Evolutionary conservation across 1,140 invertebrate genomes (phyloP).

Genomic region (Diprion similis): DNA sequence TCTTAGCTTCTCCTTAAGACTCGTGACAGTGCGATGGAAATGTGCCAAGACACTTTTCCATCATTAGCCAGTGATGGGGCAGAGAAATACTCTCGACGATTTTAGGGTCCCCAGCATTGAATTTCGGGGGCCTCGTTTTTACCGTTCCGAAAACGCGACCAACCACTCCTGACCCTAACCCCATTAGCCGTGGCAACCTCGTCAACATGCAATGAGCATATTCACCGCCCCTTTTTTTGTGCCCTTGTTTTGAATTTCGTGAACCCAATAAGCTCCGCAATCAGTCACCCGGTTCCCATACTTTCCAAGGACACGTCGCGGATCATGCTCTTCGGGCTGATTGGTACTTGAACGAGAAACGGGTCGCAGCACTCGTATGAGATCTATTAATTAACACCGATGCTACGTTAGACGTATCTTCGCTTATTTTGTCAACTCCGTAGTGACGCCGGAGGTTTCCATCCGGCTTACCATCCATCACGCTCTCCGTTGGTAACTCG

Average conservation of each 20-base stretch:
- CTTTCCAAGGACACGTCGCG: not conserved
- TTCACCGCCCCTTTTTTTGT: not conserved
- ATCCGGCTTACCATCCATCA: not conserved
- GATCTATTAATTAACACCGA: slow-evolving; percentile 5
- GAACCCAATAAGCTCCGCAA: not conserved
- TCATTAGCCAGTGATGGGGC: not conserved
- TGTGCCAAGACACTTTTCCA: not conserved
- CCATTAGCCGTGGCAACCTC: not conserved
- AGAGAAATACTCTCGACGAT: not conserved
- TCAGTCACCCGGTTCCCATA: not conserved
- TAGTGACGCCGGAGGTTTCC: not conserved
- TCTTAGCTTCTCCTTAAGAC: no score
- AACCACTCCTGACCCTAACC: not conserved
- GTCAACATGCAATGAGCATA: not conserved
- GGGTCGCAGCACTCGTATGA: not conserved
- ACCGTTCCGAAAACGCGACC: no score
- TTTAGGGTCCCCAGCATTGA: not conserved
- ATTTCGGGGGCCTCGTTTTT: not conserved
- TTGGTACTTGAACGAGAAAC: not conserved
- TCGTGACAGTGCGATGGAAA: no score
- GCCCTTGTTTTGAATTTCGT: not conserved
- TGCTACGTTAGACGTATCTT: not conserved
- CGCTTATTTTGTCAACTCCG: slow-evolving; percentile 3
- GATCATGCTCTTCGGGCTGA: not conserved
- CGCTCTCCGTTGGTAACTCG: not conserved